phyloP scores from a whole-genome alignment of 2,888 invertebrate genomes.

The Sussaba pulchella region DNA sequence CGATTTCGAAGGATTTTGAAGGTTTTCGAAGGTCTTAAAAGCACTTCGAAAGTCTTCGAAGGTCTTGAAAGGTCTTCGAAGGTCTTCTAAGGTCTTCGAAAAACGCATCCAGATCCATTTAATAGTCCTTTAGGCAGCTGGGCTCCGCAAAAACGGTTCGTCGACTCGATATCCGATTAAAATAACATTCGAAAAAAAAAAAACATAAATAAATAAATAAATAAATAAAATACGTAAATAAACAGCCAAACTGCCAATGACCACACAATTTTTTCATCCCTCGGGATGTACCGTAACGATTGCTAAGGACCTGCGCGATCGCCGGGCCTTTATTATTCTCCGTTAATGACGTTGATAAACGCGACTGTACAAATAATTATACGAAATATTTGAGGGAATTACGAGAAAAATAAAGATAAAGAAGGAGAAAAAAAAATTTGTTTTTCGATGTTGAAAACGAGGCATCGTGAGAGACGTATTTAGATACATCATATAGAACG shows the following conservation, averaged over 20 bases:
- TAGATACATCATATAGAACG: slow-evolving; percentile 62
- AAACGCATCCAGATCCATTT: slow-evolving; percentile 19
- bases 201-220: too few species aligned
- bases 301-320: slow-evolving; percentile 55
- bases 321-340: slow-evolving; percentile 53
- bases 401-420: slow-evolving; percentile 2
- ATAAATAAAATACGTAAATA: not conserved
- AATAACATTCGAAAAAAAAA: too few species aligned
- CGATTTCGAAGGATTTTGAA: not conserved
- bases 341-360: slow-evolving; percentile 55
- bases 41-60: too few species aligned
- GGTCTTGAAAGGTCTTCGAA: too few species aligned
- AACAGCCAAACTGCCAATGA: slow-evolving; percentile 70
- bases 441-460: slow-evolving; percentile 14
- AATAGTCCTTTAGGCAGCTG: slow-evolving; percentile 45
- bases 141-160: slow-evolving; percentile 57
- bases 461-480: slow-evolving; percentile 50
- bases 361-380: slow-evolving; percentile 67
- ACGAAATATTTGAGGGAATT: slow-evolving; percentile 27
- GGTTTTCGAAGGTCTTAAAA: too few species aligned
- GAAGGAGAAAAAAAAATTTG: slow-evolving; percentile 20
- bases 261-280: slow-evolving; percentile 64
- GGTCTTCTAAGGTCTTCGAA: too few species aligned
- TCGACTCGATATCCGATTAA: slow-evolving; percentile 53
- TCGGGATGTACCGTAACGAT: slow-evolving; percentile 54